Percentiles rank a stretch among this genome's conserved stretches.
Evolutionary conservation across 2,113 vertebrate species (phyloP).

Genomic region (Globicephala melas): DNA sequence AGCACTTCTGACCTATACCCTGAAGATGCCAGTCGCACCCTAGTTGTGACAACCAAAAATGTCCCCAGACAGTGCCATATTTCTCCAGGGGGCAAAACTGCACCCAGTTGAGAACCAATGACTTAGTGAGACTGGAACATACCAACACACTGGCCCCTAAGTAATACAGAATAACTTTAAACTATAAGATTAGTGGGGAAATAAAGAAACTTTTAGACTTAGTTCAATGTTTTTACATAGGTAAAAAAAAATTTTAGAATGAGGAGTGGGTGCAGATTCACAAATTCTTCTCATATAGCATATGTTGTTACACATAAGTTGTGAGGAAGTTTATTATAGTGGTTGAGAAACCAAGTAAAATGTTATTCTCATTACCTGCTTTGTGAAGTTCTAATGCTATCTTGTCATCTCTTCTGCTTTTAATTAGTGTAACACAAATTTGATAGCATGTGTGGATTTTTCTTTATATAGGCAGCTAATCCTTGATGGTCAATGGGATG

Average conservation of each 20-base stretch:
- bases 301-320: neutral
- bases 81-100: neutral
- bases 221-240: neutral
- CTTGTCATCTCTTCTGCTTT: constrained; percentile 40
- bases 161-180: neutral
- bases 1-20: neutral
- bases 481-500: constrained; percentile 98
- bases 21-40: neutral
- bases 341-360: neutral
- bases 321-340: constrained; percentile 40
- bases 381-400: neutral
- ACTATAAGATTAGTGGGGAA: neutral
- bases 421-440: constrained; percentile 2
- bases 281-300: neutral
- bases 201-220: constrained; percentile 35
- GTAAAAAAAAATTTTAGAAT: neutral
- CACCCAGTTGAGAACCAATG: neutral
- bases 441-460: constrained; percentile 22
- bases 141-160: neutral
- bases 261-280: neutral
- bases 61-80: neutral
- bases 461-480: constrained; percentile 90
- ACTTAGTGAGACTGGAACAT: neutral
- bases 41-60: neutral
- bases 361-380: constrained; percentile 25